Evolutionary conservation across 1,140 invertebrate species (phyloP).

Genomic region (Musca domestica): DNA sequence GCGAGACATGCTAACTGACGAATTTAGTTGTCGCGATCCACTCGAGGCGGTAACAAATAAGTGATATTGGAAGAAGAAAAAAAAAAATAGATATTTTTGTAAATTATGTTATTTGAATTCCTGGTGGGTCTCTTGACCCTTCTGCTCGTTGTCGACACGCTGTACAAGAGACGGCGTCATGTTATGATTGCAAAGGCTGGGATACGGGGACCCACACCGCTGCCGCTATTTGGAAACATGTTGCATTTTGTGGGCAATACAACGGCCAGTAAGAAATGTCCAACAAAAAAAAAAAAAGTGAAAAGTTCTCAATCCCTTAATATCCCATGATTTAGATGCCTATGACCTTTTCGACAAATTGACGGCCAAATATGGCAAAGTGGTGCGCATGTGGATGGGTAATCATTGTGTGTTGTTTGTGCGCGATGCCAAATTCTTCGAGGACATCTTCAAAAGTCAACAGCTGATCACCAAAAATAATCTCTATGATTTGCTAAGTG

Average conservation of each 20-base stretch:
- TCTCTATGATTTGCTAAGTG: conserved; percentile 65
- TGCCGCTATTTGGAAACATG: conserved; percentile 12
- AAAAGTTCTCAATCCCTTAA: neutral
- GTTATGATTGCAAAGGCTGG: neutral
- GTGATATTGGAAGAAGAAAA: no score
- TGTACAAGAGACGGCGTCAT: conserved; percentile 17
- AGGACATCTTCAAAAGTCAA: conserved; percentile 32
- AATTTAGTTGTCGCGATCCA: no score
- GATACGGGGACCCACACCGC: conserved; percentile 10
- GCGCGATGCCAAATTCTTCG: conserved; percentile 33
- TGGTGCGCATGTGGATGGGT: conserved; percentile 46
- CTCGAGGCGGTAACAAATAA: no score
- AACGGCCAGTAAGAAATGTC: conserved; percentile 1
- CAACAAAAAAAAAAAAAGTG: no score
- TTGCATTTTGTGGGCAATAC: neutral
- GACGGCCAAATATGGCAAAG: conserved; percentile 15
- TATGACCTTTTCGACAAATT: neutral
- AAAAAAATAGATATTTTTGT: no score
- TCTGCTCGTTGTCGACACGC: conserved; percentile 10
- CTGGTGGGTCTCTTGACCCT: neutral
- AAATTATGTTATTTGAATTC: conserved; percentile 19
- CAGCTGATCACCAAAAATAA: conserved; percentile 54
- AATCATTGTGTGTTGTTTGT: conserved; percentile 38
- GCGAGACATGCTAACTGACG: no score
- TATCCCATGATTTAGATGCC: conserved; percentile 36